Conservation (phyloP, 2,113 vertebrate species). For the Seriola quinqueradiata region DNA sequence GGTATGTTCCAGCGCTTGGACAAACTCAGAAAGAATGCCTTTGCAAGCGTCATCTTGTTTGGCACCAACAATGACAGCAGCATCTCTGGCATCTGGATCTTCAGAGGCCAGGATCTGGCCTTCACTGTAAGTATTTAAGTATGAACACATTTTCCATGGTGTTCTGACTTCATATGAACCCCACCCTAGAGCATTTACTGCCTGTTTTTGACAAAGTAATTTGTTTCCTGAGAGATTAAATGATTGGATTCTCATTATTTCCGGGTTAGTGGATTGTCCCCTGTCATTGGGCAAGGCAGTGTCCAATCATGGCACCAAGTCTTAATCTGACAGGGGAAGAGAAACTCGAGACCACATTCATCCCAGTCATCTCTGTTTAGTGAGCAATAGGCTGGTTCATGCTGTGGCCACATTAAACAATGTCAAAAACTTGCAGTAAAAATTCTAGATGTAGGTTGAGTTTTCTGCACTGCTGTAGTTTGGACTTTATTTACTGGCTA, state of each 20-base stretch:
- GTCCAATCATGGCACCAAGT: constrained; percentile 67
- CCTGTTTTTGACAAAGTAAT: neutral
- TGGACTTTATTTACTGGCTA: neutral
- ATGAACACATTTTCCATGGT: neutral
- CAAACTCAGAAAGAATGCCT: constrained; percentile 92
- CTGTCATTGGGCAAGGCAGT: constrained; percentile 78
- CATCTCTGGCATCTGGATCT: constrained; percentile 94
- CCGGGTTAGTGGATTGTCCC: constrained; percentile 3
- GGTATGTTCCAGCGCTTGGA: constrained; percentile 96
- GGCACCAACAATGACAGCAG: constrained; percentile 89
- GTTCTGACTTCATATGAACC: too few species aligned
- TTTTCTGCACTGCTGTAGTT: neutral
- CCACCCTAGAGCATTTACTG: neutral
- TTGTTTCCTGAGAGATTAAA: neutral
- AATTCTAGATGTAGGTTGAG: neutral
- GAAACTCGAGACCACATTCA: constrained; percentile 69
- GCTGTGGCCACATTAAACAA: constrained; percentile 66
- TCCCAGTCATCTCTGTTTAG: constrained; percentile 78
- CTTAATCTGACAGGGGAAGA: constrained; percentile 80
- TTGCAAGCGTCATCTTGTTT: constrained; percentile 91
- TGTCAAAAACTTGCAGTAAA: neutral
- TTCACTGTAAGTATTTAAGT: constrained; percentile 87
- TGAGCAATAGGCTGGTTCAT: constrained; percentile 80
- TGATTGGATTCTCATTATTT: neutral
- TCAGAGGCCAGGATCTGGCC: constrained; percentile 92